Evolutionary conservation across 2,888 invertebrate species (phyloP).

Genomic region (Himalopsyche anomala): DNA sequence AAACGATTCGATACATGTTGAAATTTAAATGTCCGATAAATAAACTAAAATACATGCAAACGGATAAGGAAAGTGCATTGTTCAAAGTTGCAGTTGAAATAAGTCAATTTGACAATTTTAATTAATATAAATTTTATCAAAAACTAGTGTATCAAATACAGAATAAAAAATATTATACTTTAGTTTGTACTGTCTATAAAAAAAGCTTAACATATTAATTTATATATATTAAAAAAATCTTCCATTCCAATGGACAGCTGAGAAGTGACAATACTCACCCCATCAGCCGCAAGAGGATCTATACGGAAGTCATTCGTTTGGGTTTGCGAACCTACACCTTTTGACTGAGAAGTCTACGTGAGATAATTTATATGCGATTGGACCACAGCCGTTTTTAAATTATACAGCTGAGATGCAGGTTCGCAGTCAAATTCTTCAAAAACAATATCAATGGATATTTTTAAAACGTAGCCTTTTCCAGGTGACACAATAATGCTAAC

Average conservation of each 20-base stretch:
- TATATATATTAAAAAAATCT: conserved; percentile 12
- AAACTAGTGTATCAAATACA: not conserved
- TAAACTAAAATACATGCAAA: too few species aligned
- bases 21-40: too few species aligned
- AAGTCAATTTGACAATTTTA: not conserved
- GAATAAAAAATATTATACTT: conserved; percentile 52
- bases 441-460: not conserved
- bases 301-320: too few species aligned
- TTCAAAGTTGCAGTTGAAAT: too few species aligned
- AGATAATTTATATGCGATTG: too few species aligned
- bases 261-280: not conserved
- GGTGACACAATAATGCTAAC: not conserved
- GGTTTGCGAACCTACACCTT: too few species aligned
- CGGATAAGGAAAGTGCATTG: too few species aligned
- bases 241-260: not conserved
- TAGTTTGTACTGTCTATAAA: conserved; percentile 58
- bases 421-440: too few species aligned
- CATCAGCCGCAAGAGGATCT: not conserved
- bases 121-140: conserved; percentile 13
- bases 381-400: too few species aligned
- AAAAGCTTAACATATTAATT: conserved; percentile 10
- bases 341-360: too few species aligned
- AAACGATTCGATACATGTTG: too few species aligned
- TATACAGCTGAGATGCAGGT: too few species aligned
- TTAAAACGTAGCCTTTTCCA: not conserved